Percentiles rank a stretch among this genome's conserved stretches.
Evolutionary conservation across 2,797 vertebrate genomes (phyloP).

Genomic region (Hylomyscus alleni): DNA sequence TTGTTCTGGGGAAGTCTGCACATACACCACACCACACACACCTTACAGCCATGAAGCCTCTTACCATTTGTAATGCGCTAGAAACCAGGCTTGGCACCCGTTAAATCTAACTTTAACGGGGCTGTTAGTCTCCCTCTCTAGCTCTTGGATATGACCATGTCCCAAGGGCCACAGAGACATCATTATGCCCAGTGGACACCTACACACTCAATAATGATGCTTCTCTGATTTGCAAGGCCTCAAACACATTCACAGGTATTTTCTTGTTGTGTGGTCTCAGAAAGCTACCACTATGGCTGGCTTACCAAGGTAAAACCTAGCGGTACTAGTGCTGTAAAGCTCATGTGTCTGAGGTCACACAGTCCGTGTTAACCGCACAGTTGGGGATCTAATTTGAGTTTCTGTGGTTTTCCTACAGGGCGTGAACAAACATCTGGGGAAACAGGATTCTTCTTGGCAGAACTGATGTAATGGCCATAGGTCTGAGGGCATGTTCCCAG

Average conservation of each 20-base stretch:
- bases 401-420: neutral
- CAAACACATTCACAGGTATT: neutral
- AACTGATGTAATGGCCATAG: neutral
- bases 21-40: fast-evolving
- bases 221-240: neutral
- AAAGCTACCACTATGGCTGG: too few relatives aligned
- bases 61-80: fast-evolving
- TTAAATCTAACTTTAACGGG: neutral
- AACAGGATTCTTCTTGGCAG: neutral
- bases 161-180: neutral
- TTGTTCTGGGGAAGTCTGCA: neutral
- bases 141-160: fast-evolving
- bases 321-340: neutral
- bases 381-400: neutral
- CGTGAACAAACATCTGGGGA: neutral
- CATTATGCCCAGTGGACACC: fast-evolving
- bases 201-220: too few relatives aligned
- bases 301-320: neutral
- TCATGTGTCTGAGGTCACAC: neutral
- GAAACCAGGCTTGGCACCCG: neutral
- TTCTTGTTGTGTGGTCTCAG: fast-evolving
- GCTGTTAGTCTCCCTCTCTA: fast-evolving
- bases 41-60: neutral
- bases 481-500: neutral
- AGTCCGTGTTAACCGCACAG: neutral